Evolutionary conservation across 2,888 invertebrate species (phyloP), one percentile per base, ranked within the genome.

Genomic region (Dryobota labecula): DNA sequence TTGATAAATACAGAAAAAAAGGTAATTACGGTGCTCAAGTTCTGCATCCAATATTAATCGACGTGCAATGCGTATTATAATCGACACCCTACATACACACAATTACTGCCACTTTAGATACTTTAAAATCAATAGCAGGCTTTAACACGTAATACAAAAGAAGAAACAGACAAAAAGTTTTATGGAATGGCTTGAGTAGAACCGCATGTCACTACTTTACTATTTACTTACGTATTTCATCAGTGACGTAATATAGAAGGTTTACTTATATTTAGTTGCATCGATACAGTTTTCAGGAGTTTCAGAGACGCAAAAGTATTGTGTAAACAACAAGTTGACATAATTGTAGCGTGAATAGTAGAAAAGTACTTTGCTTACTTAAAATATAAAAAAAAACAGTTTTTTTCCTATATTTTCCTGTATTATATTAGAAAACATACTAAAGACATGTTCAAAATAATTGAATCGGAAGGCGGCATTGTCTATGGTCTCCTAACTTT

Each of bases 401-500:
- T n/a, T n/a, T n/a, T n/a, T n/a, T n/a, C n/a, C n/a, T n/a, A n/a
- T n/a, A n/a, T n/a, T n/a, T n/a, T n/a, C n/a, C n/a, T n/a, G n/a
- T n/a, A n/a, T n/a, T n/a, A n/a, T n/a, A n/a, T n/a, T n/a, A n/a
- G 13, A 24, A 54, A 64, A 13, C 1, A n/a, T 33, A 24, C 7
- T n/a, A 38, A 9, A 20, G 18, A 27, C 9, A 70, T 56, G 24
- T 56, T 70, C 3, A 6, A 56, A 56, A 45, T 30, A 60, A 38
- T 38, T 0, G 15, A 30, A 53, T n/a, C 24, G 27, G 36, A 47
- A 49, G 43, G 45, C 76, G 78, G 75, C 58, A 63, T 74, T 80
- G 76, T 76, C 75, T 64, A 58, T 80, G 24, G 36, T 49, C 11
- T 53, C 47, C 27, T 60, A 74, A 64, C 75, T 76, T 76, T 76